These are phyloP conservation scores for Eupelmus urozonus DNA, from an alignment of 2,888 invertebrate genomes.

Conservation along the genomic window DNA sequence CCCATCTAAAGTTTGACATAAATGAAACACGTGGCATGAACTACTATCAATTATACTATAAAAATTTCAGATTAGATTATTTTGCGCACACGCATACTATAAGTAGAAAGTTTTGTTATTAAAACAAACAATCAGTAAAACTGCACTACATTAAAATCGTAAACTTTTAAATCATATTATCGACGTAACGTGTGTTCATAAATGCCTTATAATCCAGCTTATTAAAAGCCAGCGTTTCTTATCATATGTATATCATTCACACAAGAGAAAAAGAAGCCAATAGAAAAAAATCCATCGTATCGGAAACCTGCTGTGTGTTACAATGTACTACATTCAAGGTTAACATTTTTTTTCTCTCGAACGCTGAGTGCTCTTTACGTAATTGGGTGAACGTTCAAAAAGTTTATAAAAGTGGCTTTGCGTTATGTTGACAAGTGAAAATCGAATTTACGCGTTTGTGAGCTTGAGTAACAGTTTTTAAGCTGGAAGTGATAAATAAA, in stretches of 20 bases:
- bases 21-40: no score
- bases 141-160: background rate
- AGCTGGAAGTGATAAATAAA: no score
- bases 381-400: constrained; percentile 31
- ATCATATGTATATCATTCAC: constrained; percentile 24
- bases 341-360: constrained; percentile 26
- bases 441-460: no score
- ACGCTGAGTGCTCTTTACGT: constrained; percentile 28
- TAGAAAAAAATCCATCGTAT: constrained; percentile 51
- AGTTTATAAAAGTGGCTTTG: constrained; percentile 1
- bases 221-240: constrained; percentile 20
- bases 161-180: background rate
- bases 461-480: no score
- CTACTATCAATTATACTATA: no score
- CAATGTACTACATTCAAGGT: constrained; percentile 50
- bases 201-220: constrained; percentile 20
- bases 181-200: background rate
- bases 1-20: no score
- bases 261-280: constrained; percentile 52
- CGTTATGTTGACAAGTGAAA: no score
- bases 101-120: no score
- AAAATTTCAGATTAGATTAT: no score
- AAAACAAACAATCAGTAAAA: no score
- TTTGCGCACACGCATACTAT: no score
- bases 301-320: constrained; percentile 57